Base-by-base conservation (phyloP, 2,888 invertebrate genomes). In the Sipunculus nudus region DNA sequence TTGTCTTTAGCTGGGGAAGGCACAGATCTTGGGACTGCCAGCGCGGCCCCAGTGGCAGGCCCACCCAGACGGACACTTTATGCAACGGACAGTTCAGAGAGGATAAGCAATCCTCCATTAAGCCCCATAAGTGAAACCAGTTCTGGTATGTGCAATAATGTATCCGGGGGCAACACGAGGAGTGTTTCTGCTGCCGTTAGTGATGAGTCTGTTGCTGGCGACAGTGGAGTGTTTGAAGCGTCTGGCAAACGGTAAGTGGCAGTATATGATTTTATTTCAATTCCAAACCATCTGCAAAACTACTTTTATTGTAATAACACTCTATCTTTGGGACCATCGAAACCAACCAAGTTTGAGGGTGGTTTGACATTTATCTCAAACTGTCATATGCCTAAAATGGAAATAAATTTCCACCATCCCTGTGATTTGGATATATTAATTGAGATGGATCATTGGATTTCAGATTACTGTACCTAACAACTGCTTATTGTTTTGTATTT, bases 181-280 rank as follows among this genome's bases (percentile, higher is more conserved):
- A 81, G 79, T 73, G 95, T 96, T 46, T 96, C 96, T 23, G 96
- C 96, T 39, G 96, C 96, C 35, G 96, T 96, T 21, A 96, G 96
- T 82, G 96, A 96, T 82, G 97, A 97, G 82, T 96, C 95, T 46
- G 96, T 97, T 61, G 96, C 97, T 43, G 96, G 96, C 0, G 85
- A 85, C 67, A 84, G 83, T 63, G 85, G 85, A 3, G 85, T 85
- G 13, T 85, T 83, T 71, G 85, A 85, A 59, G 83, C 84, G 31
- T 79, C 81, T 40, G 75, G 80, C 46, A 80, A 82, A 71, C 77
- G 81, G 80, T 82, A 68, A 59, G 71, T 57, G 23, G 45, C 35
- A 23, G 49, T 55, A 13, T 43, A 21, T 57, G 23, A 13, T 53
- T 10, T 53, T 3, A 28, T 26, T n/a, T 10, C 6, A 48, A 28